phyloP scores from a whole-genome alignment of 2,113 vertebrate species.

The cattle (Bos taurus) region DNA sequence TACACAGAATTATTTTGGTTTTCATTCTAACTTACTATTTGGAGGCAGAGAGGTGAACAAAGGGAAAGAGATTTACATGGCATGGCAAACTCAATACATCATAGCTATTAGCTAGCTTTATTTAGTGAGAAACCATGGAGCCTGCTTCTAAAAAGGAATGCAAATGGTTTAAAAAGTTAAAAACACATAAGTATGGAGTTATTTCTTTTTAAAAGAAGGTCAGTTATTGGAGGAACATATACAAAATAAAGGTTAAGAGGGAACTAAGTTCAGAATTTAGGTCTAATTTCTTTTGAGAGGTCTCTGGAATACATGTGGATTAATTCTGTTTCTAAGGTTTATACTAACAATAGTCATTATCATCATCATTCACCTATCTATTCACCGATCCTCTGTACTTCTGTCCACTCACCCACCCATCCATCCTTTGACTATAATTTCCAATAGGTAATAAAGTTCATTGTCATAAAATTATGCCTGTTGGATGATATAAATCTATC shows the following conservation, averaged over 20 bases:
- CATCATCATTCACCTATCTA: neutral
- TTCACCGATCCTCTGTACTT: neutral
- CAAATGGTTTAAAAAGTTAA: neutral
- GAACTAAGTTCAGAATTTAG: neutral
- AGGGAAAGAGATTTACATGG: neutral
- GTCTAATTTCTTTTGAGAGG: neutral
- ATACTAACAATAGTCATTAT: neutral
- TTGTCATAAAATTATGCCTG: neutral
- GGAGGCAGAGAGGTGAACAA: neutral
- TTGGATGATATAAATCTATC: neutral
- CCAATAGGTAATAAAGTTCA: neutral
- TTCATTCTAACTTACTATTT: neutral
- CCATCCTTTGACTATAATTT: neutral
- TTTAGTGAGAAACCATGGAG: neutral
- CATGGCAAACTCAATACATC: neutral
- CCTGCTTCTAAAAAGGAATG: neutral
- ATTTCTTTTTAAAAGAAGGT: neutral
- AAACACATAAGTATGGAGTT: neutral
- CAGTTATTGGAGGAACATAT: neutral
- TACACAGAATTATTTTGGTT: neutral
- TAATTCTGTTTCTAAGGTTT: neutral
- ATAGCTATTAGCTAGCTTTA: neutral
- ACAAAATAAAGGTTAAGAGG: neutral
- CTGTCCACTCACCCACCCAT: neutral
- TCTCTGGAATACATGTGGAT: neutral